phyloP scores from a whole-genome alignment of 2,888 invertebrate species.

The Oxycera nigricornis region DNA sequence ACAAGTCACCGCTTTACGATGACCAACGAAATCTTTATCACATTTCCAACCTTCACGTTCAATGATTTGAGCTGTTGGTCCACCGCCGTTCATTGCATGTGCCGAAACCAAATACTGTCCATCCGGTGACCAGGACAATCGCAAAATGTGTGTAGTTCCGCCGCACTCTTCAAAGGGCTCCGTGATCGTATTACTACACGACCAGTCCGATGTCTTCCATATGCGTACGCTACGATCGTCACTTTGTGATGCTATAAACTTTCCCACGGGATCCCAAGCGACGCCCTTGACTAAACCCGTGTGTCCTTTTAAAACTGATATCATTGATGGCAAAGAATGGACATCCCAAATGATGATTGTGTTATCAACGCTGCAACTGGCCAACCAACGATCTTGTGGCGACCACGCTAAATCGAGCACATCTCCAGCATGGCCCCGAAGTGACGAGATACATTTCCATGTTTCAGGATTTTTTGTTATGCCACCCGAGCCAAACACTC shows the following conservation, averaged over 20 bases:
- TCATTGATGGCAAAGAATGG: constrained; percentile 82
- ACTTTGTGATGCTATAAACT: constrained; percentile 95
- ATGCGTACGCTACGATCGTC: constrained; percentile 93
- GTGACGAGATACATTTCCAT: constrained; percentile 88
- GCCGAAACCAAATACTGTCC: constrained; percentile 96
- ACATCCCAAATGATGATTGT: constrained; percentile 98
- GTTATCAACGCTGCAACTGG: constrained; percentile 97
- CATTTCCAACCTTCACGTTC: constrained; percentile 93
- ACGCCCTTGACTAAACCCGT: constrained; percentile 96
- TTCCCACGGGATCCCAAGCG: constrained; percentile 97
- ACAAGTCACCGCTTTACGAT: constrained; percentile 95
- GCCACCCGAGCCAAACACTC: constrained; percentile 69
- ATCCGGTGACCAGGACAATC: constrained; percentile 97
- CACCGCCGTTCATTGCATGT: constrained; percentile 98
- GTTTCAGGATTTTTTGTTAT: constrained; percentile 84
- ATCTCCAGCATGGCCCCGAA: constrained; percentile 92
- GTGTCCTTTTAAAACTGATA: constrained; percentile 87
- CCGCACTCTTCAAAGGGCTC: constrained; percentile 89
- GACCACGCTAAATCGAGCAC: constrained; percentile 97
- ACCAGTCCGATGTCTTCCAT: constrained; percentile 97
- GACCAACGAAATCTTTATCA: constrained; percentile 97
- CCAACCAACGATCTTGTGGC: constrained; percentile 90
- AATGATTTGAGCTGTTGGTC: constrained; percentile 96
- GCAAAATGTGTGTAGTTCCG: constrained; percentile 89
- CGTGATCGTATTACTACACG: constrained; percentile 82